Evolutionary conservation across 2,797 vertebrate genomes (phyloP).

Genomic region (Sebastes flavidus): DNA sequence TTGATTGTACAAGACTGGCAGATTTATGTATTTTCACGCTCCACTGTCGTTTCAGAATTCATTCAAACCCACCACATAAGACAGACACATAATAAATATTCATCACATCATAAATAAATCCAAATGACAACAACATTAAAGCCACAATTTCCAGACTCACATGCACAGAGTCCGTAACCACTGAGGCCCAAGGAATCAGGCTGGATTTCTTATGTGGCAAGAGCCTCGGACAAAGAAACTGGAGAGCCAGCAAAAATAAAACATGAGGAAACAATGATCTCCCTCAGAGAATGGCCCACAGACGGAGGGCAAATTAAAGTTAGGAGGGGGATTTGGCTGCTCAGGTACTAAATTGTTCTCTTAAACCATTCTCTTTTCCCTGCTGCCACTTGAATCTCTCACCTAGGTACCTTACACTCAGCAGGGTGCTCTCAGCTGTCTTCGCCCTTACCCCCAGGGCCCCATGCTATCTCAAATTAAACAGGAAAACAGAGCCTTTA

Average conservation of each 20-base stretch:
- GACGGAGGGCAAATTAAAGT: slow-evolving; percentile 52
- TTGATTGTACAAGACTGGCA: not conserved
- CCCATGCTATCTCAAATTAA: slow-evolving; percentile 65
- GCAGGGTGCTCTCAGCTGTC: slow-evolving; percentile 60
- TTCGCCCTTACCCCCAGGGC: slow-evolving; percentile 29
- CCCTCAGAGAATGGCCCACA: slow-evolving; percentile 28
- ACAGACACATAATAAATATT: not conserved
- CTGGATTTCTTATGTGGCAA: slow-evolving; percentile 34
- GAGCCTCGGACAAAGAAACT: slow-evolving; percentile 47
- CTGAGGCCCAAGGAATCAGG: slow-evolving; percentile 2
- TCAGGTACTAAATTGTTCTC: slow-evolving; percentile 49
- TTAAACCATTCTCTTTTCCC: slow-evolving; percentile 42
- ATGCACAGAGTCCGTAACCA: slow-evolving; percentile 4
- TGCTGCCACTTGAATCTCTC: slow-evolving; percentile 60
- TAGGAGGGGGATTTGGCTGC: slow-evolving; percentile 38
- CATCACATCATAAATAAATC: slow-evolving; percentile 23
- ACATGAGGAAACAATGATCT: slow-evolving; percentile 60
- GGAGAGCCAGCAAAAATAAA: slow-evolving; percentile 56
- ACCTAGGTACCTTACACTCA: slow-evolving; percentile 58
- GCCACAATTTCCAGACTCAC: slow-evolving; percentile 19
- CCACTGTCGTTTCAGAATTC: not conserved
- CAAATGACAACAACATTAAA: slow-evolving; percentile 31
- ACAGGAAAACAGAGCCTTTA: slow-evolving; percentile 59
- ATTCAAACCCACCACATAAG: not conserved
- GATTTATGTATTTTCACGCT: not conserved